A percentile compares a stretch with the other conserved stretches of the same genome.
These are phyloP conservation scores for Argyresthia albistria DNA, from an alignment of 2,888 invertebrate genomes.

Conservation along the genomic window DNA sequence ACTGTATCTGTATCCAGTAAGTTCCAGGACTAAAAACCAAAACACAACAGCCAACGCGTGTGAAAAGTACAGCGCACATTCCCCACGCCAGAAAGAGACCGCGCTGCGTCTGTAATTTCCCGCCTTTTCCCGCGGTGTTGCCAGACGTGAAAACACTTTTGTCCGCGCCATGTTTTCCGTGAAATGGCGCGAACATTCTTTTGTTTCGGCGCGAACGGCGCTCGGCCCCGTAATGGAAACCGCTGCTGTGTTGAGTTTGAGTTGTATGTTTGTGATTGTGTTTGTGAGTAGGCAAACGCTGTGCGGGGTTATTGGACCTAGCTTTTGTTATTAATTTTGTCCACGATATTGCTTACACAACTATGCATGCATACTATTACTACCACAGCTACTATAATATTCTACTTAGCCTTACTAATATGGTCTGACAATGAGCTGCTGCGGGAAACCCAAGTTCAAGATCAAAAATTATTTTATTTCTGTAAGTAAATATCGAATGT, in stretches of 20 bases:
- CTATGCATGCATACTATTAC: no score
- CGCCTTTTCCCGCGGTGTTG: background rate
- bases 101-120: background rate
- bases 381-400: no score
- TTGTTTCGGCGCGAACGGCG: background rate
- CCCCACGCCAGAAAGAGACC: background rate
- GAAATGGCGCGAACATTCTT: constrained; percentile 1
- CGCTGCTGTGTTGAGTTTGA: background rate
- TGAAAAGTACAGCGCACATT: background rate
- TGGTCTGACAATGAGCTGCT: no score
- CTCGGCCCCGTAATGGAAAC: background rate
- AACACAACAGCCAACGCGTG: background rate
- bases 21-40: background rate
- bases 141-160: background rate
- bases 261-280: background rate
- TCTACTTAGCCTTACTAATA: no score
- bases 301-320: no score
- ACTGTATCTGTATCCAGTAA: no score
- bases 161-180: background rate
- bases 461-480: no score
- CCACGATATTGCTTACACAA: no score
- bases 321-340: no score
- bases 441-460: no score
- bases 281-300: background rate
- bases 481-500: no score